Conservation (phyloP, 1,140 invertebrate species). For the Homarus americanus region DNA sequence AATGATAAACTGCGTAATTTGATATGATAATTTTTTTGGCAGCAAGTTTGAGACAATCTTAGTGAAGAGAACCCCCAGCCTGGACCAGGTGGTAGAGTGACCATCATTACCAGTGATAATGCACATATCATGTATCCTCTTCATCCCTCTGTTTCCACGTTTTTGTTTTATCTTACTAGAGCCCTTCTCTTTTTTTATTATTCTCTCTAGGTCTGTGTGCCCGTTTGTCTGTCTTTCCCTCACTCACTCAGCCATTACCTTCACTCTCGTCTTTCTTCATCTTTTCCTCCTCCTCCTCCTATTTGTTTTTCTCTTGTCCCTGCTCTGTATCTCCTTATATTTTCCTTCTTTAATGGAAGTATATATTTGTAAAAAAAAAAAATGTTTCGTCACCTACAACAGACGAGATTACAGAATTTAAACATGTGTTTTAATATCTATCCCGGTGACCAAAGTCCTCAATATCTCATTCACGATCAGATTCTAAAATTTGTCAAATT, state of each 20-base stretch:
- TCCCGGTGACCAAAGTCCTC: neutral
- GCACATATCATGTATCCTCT: neutral
- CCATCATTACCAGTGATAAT: neutral
- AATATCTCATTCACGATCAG: neutral
- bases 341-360: neutral
- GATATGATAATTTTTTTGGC: too few relatives aligned
- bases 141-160: neutral
- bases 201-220: neutral
- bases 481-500: neutral
- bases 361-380: neutral
- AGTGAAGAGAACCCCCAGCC: too few relatives aligned
- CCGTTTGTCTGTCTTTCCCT: neutral
- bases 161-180: too few relatives aligned
- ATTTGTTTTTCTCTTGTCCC: neutral
- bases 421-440: neutral
- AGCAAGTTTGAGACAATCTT: too few relatives aligned
- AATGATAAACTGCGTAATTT: too few relatives aligned
- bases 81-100: too few relatives aligned
- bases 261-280: conserved; percentile 15
- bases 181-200: neutral
- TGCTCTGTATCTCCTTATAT: neutral
- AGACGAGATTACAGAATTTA: neutral
- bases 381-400: neutral
- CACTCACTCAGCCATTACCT: too few relatives aligned
- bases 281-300: neutral